Conservation (phyloP, 2,888 invertebrate genomes). For the Pseudeuparius sepicola region DNA sequence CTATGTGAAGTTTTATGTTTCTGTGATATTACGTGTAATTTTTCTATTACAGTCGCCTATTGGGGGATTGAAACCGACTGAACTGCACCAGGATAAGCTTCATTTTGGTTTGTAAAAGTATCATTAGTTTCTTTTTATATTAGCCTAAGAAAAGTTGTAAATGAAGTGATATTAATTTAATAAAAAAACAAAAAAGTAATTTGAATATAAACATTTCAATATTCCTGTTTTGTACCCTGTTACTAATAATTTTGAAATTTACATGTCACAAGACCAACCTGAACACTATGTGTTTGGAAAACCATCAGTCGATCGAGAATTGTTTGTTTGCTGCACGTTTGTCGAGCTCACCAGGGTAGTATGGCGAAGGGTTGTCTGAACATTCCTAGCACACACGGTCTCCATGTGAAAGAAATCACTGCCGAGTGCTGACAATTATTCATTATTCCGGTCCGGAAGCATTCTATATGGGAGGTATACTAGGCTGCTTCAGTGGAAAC, state of each 20-base stretch:
- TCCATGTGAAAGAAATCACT: no score
- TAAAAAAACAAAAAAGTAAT: no score
- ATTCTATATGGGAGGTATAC: no score
- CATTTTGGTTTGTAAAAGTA: slow-evolving; percentile 37
- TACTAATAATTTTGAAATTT: slow-evolving; percentile 34
- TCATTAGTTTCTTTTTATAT: slow-evolving; percentile 25
- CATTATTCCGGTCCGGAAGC: no score
- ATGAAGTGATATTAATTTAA: no score
- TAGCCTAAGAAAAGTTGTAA: slow-evolving; percentile 14
- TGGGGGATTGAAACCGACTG: slow-evolving; percentile 24
- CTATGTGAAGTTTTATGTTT: slow-evolving; percentile 25
- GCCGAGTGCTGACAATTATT: no score
- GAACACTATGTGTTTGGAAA: slow-evolving; percentile 16
- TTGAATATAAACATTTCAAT: no score
- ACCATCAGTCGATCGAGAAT: slow-evolving; percentile 19
- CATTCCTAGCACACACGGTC: no score
- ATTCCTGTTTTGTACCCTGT: no score
- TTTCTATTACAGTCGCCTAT: slow-evolving; percentile 38
- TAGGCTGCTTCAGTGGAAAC: no score
- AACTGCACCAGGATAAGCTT: slow-evolving; percentile 24
- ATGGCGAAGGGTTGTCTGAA: no score
- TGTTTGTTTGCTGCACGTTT: slow-evolving; percentile 17
- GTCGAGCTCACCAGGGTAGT: slow-evolving; percentile 19
- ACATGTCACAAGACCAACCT: no score
- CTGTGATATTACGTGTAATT: slow-evolving; percentile 39